Evolutionary conservation across 2,888 invertebrate genomes (phyloP).

Genomic region (Tridacna crocea): DNA sequence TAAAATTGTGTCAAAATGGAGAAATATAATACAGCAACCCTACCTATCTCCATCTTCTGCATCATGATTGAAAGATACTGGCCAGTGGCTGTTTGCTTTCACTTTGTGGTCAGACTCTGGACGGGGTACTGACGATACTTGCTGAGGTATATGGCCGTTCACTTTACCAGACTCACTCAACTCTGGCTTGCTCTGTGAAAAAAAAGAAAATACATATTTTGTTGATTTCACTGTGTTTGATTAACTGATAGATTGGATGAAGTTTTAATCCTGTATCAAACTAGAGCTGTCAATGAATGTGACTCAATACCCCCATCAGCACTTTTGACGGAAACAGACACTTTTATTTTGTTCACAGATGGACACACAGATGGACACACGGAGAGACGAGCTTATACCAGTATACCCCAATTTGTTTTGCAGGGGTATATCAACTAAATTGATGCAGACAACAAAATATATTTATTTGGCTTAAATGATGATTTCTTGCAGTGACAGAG

Average conservation of each 20-base stretch:
- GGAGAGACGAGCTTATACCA: too few species aligned
- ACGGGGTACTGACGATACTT: not conserved
- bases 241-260: too few species aligned
- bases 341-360: too few species aligned
- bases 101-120: conserved; percentile 2
- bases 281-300: too few species aligned
- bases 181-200: conserved; percentile 1
- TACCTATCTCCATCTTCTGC: not conserved
- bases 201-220: not conserved
- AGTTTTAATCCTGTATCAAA: too few species aligned
- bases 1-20: too few species aligned
- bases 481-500: not conserved
- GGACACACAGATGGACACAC: too few species aligned
- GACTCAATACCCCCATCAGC: too few species aligned
- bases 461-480: not conserved
- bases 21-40: conserved; percentile 1
- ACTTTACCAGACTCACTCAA: conserved; percentile 2
- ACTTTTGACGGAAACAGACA: too few species aligned
- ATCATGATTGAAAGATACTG: not conserved
- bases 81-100: not conserved
- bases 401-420: too few species aligned
- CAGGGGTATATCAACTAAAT: too few species aligned
- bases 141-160: conserved; percentile 14
- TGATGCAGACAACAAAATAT: not conserved
- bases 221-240: too few species aligned